A percentile compares a stretch with the other conserved stretches of the same genome.
phyloP scores from a whole-genome alignment of 2,113 vertebrate genomes.

The Limnothrissa miodon region DNA sequence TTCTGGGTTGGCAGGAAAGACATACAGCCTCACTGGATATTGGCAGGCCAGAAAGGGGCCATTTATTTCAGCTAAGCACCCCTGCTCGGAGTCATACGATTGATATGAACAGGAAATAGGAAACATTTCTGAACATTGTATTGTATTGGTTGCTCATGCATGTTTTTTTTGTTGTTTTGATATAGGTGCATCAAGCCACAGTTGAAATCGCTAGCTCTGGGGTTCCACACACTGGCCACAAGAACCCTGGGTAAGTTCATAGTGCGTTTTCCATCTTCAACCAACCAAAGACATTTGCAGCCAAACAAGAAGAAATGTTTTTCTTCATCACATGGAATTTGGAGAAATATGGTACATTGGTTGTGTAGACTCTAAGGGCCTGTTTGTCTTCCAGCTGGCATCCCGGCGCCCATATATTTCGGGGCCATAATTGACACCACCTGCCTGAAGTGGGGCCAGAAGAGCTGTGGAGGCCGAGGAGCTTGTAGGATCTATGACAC shows the following conservation, averaged over 20 bases:
- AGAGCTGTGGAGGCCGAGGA: conserved; percentile 82
- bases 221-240: conserved; percentile 83
- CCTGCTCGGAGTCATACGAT: neutral
- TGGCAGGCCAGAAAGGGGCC: neutral
- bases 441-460: conserved; percentile 89
- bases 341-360: neutral
- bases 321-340: neutral
- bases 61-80: neutral
- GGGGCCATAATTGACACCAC: conserved; percentile 88
- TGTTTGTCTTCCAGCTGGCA: conserved; percentile 76
- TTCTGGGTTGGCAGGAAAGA: neutral
- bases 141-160: neutral
- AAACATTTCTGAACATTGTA: neutral
- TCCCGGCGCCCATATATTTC: conserved; percentile 91
- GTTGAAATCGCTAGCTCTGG: conserved; percentile 87
- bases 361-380: neutral
- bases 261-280: neutral
- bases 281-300: neutral
- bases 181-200: conserved; percentile 84
- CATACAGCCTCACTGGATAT: neutral
- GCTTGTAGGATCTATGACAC: conserved; percentile 90
- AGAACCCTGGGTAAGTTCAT: conserved; percentile 83
- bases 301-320: neutral
- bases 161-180: neutral
- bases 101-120: neutral